Base-by-base conservation (phyloP, 2,113 vertebrate species). In the Emydocephalus ijimae region DNA sequence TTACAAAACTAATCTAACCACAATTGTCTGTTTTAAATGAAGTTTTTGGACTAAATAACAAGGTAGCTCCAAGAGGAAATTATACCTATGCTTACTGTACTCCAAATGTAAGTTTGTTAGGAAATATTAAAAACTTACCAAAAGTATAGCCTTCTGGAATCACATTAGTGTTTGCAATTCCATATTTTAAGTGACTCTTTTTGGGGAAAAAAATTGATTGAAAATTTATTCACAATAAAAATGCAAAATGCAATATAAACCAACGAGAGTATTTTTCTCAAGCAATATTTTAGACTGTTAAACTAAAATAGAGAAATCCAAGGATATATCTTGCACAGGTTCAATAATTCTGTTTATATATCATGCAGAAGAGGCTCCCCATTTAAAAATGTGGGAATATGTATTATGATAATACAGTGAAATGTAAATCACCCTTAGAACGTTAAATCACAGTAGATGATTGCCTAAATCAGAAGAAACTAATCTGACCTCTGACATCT, bases 131-230 rank as follows among this genome's bases (percentile, higher is more conserved):
- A 14, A 89, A 98, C 99, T 98, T 95, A 99, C 99, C 98, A 97
- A 99, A 99, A 94, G 99, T 97, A 96, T 99, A 99, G 94, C 97
- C 98, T 91, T 97, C 92, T 93, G 97, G 97, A 95, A 98, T 91
- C 93, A 97, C 85, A 54, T 95, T 97, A 88, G 96, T 91, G 74
- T 95, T 89, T 20, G 98, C 98, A 97, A 99, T 96, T 93, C 98
- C 99, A 59, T 96, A 97, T 96, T 98, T 98, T 94, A 99, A 98
- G 93, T 94, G 96, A 94, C 29, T 93, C 99, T 99, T 95, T 55
- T 95, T 69, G 91, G 8, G 92, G 94, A 14, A 10, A n/a, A 21
- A 24, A 56, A 56, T 50, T 48, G 88, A 93, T 91, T 3, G 2
- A 91, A 90, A 21, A 48, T 69, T 93, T 23, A 95, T 94, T 57